Base-by-base conservation (phyloP, 2,113 vertebrate species). In the Aphyosemion australe region DNA sequence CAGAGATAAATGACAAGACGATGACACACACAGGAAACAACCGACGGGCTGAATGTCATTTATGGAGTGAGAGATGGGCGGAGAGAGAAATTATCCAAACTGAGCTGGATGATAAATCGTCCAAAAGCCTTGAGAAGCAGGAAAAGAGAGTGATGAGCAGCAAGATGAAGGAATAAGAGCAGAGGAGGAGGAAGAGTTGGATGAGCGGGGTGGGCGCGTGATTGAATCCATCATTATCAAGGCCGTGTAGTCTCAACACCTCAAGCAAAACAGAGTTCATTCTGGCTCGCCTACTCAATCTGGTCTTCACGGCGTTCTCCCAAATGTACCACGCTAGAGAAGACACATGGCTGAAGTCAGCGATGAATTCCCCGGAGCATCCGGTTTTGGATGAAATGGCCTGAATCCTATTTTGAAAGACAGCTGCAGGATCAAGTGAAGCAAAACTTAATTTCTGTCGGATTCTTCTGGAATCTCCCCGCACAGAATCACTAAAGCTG, bases 161-260 rank as follows among this genome's bases (percentile, higher is more conserved):
- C 32, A 57, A 26, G 59, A 49, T 46, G 54, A 51, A 69, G 55
- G 32, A 49, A 72, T 18, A 51, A 20, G 13, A 46, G 15, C 4
- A 26, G 9, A 18, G 43, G 42, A 18, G 43, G 42, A 59, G 16
- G 31, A 34, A 26, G 34, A 48, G 12, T 19, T 34, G n/a, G 53
- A 20, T 5, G 10, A 34, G 58, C 41, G 41, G 55, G 34, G 34
- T 45, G 43, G 18, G 2, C 0, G 41, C 4, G 8, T 46, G 49
- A 65, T 80, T 50, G 72, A 76, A 87, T 84, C 73, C 73, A 65
- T 84, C 78, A 69, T 15, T 19, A 81, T 74, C 68, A 76, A 81
- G 82, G 80, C 73, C 43, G n/a, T 43, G 72, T 81, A 68, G 77
- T 86, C 32, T 2, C 72, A 16, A 58, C 60, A 39, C 65, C 79